These are phyloP conservation scores for Toxotes lorentzi DNA, from an alignment of 2,797 vertebrate species.

Conservation along the genomic window DNA sequence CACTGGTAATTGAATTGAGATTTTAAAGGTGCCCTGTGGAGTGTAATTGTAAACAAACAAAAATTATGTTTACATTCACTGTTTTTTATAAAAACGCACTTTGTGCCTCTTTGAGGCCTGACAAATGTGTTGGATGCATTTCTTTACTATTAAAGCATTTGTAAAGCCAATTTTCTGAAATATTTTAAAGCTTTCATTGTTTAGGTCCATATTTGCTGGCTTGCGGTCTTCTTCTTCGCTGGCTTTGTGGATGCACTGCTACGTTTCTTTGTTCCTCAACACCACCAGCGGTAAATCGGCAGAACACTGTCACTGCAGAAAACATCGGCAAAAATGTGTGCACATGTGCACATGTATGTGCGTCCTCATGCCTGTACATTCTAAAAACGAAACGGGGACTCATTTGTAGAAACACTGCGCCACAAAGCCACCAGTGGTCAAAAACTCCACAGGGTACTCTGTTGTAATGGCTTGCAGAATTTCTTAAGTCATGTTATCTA, in stretches of 20 bases:
- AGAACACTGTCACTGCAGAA: constrained; percentile 3
- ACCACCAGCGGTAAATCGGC: not conserved
- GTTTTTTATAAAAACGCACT: not conserved
- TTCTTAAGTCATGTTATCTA: constrained; percentile 26
- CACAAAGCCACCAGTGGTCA: not conserved
- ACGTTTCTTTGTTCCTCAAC: not conserved
- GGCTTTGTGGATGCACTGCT: not conserved
- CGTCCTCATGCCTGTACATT: constrained; percentile 6
- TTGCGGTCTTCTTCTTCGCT: constrained; percentile 6
- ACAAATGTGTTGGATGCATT: constrained; percentile 3
- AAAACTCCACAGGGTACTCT: constrained; percentile 22
- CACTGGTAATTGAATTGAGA: constrained; percentile 26
- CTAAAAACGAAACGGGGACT: not conserved
- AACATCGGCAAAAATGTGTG: not conserved
- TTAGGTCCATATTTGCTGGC: constrained; percentile 1
- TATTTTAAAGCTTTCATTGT: constrained; percentile 17
- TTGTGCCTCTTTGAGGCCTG: not conserved
- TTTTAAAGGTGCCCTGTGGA: constrained; percentile 29
- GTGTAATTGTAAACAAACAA: constrained; percentile 22
- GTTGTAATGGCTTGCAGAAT: constrained; percentile 35
- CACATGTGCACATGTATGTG: not conserved
- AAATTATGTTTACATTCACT: constrained; percentile 23
- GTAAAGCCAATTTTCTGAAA: not conserved
- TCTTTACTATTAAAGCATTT: not conserved
- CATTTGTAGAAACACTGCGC: not conserved